Conservation (phyloP, 2,888 invertebrate genomes). For the Amitus sp. region DNA sequence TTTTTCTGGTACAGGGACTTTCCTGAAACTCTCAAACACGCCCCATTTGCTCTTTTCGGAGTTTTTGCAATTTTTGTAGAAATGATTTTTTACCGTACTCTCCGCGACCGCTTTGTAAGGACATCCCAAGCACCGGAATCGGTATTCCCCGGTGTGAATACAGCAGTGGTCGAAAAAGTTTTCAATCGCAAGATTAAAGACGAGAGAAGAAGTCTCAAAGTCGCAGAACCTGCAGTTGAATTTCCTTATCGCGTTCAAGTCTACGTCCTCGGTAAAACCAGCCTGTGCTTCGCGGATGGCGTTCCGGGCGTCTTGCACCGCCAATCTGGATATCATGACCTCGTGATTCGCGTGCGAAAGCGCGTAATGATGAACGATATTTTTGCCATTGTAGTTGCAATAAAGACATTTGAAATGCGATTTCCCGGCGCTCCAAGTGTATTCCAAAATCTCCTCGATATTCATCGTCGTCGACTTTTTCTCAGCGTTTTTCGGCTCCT, state of each 20-base stretch:
- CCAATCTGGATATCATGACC: slow-evolving; percentile 73
- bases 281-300: slow-evolving; percentile 69
- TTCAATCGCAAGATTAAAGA: slow-evolving; percentile 48
- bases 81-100: slow-evolving; percentile 58
- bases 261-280: slow-evolving; percentile 57
- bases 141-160: slow-evolving; percentile 82
- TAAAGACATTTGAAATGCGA: slow-evolving; percentile 71
- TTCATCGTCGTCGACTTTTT: slow-evolving; percentile 60
- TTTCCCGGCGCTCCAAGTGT: slow-evolving; percentile 51
- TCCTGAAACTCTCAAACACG: too few relatives aligned
- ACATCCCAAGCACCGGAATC: slow-evolving; percentile 75
- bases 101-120: slow-evolving; percentile 58
- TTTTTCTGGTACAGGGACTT: too few relatives aligned
- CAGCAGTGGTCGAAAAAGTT: slow-evolving; percentile 79
- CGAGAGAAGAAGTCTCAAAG: slow-evolving; percentile 44
- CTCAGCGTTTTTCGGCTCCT: slow-evolving; percentile 33
- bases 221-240: slow-evolving; percentile 60
- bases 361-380: slow-evolving; percentile 76
- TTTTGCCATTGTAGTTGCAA: slow-evolving; percentile 70
- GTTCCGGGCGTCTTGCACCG: slow-evolving; percentile 67
- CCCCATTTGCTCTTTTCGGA: too few relatives aligned
- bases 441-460: slow-evolving; percentile 44
- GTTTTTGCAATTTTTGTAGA: slow-evolving; percentile 56
- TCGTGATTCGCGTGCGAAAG: slow-evolving; percentile 74
- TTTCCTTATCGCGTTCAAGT: slow-evolving; percentile 38